Evolutionary conservation across 2,888 invertebrate genomes (phyloP).

Genomic region (Dinocampus coccinellae): DNA sequence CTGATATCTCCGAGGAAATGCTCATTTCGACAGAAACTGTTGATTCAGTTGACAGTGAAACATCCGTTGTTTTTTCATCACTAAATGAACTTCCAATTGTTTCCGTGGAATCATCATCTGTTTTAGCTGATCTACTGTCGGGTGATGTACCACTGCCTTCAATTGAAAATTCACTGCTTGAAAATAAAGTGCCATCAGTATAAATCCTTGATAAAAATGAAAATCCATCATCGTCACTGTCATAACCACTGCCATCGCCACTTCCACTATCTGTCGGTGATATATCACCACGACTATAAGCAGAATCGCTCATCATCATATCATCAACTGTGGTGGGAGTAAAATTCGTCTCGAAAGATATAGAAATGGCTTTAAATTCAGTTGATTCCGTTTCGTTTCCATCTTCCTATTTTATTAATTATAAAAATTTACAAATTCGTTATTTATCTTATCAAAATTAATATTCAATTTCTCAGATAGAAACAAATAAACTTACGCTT

Average conservation of each 20-base stretch:
- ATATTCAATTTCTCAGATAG: conserved; percentile 54
- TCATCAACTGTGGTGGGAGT: conserved; percentile 50
- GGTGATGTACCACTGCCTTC: conserved; percentile 60
- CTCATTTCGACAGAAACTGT: conserved; percentile 28
- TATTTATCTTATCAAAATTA: neutral
- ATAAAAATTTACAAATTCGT: neutral
- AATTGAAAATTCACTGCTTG: conserved; percentile 38
- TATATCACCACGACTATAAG: conserved; percentile 58
- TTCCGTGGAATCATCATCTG: conserved; percentile 16
- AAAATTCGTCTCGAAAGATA: conserved; percentile 41
- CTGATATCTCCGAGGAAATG: conserved; percentile 32
- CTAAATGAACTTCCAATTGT: conserved; percentile 13
- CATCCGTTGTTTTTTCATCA: conserved; percentile 41
- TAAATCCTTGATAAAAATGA: conserved; percentile 44
- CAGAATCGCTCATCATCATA: conserved; percentile 60
- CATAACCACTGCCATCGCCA: conserved; percentile 51
- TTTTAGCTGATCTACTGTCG: conserved; percentile 39
- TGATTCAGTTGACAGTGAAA: conserved; percentile 19
- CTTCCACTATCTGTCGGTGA: conserved; percentile 54
- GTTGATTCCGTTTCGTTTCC: conserved; percentile 63
- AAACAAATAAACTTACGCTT: conserved; percentile 41
- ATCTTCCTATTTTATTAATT: conserved; percentile 47
- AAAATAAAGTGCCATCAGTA: conserved; percentile 35
- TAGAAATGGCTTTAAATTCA: conserved; percentile 37
- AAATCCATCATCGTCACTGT: conserved; percentile 49